Evolutionary conservation across 92 coral and sea anemone genomes (phyloP).

Genomic region (Parazoanthus atlanticus): DNA sequence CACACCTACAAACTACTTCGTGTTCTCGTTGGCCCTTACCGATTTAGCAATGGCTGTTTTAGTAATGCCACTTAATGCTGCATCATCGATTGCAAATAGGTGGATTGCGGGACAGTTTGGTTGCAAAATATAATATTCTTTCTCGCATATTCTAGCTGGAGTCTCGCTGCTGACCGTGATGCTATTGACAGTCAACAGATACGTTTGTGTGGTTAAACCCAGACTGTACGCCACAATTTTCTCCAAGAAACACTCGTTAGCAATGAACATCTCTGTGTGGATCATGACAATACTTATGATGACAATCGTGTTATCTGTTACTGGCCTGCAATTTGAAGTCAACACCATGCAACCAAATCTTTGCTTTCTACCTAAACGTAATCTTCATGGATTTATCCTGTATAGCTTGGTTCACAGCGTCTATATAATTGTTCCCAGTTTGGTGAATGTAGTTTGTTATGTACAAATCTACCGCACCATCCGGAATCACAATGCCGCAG

Average conservation of each 20-base stretch:
- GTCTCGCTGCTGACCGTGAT: background rate
- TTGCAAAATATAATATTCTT: background rate
- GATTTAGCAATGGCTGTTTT: constrained; percentile 7
- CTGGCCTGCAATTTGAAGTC: background rate
- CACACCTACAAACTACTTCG: background rate
- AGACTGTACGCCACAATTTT: background rate
- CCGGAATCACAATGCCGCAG: background rate
- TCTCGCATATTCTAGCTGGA: background rate
- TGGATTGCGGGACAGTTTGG: background rate
- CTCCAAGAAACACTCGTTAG: background rate
- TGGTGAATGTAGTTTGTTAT: background rate
- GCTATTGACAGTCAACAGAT: background rate
- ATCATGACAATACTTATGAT: background rate
- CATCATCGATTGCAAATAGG: constrained; percentile 5
- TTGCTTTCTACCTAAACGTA: background rate
- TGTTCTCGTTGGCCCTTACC: constrained; percentile 10
- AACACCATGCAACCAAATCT: background rate
- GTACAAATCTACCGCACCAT: background rate
- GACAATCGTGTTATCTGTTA: background rate
- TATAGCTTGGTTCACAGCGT: background rate
- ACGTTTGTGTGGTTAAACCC: background rate
- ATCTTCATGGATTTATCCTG: background rate
- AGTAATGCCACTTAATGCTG: background rate
- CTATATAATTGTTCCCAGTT: background rate
- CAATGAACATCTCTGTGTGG: background rate